These are phyloP conservation scores for Styela clava DNA, from an alignment of 23 tunicate species.

Conservation along the genomic window DNA sequence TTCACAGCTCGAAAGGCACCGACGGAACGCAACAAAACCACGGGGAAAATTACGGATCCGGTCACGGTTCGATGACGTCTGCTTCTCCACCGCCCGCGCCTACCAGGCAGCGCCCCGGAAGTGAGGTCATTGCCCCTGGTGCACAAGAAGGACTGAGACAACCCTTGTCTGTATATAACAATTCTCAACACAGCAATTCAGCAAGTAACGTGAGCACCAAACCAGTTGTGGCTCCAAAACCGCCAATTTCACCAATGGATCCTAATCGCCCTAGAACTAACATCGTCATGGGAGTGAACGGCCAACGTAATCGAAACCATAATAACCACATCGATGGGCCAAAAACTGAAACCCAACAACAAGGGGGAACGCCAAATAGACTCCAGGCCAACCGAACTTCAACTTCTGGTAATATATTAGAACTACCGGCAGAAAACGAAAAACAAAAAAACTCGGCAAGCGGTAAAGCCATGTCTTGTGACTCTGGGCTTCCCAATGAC, in stretches of 20 bases:
- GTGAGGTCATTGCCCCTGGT: constrained; percentile 1
- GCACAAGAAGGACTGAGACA: background rate
- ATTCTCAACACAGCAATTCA: background rate
- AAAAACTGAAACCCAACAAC: constrained; percentile 2
- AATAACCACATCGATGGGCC: constrained; percentile 10
- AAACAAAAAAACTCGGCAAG: constrained; percentile 43
- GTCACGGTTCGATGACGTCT: background rate
- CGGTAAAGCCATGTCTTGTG: constrained; percentile 71
- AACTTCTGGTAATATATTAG: background rate
- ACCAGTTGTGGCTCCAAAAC: constrained; percentile 28
- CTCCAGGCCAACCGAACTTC: background rate
- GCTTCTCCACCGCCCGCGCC: constrained; percentile 2
- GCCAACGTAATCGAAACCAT: background rate
- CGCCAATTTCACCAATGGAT: constrained; percentile 9
- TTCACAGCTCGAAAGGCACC: constrained; percentile 20
- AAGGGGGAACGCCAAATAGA: background rate
- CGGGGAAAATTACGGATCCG: background rate
- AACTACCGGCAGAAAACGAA: background rate
- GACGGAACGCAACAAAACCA: constrained; percentile 5
- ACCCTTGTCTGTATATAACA: constrained; percentile 11
- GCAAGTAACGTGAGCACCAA: constrained; percentile 8
- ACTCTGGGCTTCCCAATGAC: constrained; percentile 75
- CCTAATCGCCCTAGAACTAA: constrained; percentile 7
- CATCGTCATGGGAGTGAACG: constrained; percentile 13
- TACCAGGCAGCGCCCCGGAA: constrained; percentile 24